Percentiles rank a stretch among this genome's conserved stretches.
phyloP scores from a whole-genome alignment of 2,888 invertebrate genomes.

The Petrolisthes cinctipes region DNA sequence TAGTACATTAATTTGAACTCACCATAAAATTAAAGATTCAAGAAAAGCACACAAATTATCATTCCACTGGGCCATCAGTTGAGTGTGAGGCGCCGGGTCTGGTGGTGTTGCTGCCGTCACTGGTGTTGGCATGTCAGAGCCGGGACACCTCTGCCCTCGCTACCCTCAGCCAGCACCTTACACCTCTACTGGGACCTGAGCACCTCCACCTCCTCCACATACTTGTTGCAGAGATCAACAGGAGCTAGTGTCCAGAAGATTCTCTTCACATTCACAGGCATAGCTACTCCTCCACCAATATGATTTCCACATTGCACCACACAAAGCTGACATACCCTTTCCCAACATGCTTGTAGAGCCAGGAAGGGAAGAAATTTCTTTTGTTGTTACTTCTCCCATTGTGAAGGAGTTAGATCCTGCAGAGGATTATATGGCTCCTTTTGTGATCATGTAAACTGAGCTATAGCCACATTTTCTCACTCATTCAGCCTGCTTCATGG shows the following conservation, averaged over 20 bases:
- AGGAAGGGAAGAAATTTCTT: too few relatives aligned
- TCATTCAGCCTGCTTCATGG: too few relatives aligned
- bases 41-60: neutral
- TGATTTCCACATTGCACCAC: too few relatives aligned
- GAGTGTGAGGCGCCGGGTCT: conserved; percentile 45
- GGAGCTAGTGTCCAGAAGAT: conserved; percentile 18
- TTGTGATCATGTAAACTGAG: too few relatives aligned
- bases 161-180: conserved; percentile 49
- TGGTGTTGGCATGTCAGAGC: conserved; percentile 51
- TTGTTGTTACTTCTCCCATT: too few relatives aligned
- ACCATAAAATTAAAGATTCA: neutral
- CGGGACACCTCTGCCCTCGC: conserved; percentile 36
- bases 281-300: too few relatives aligned
- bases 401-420: too few relatives aligned
- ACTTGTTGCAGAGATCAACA: conserved; percentile 54
- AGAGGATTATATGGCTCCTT: too few relatives aligned
- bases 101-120: conserved; percentile 46
- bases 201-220: conserved; percentile 53
- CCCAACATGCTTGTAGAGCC: too few relatives aligned
- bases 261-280: too few relatives aligned
- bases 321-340: too few relatives aligned
- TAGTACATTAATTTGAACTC: neutral
- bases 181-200: conserved; percentile 44
- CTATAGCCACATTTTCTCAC: too few relatives aligned
- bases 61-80: conserved; percentile 4